A percentile compares a stretch with the other conserved stretches of the same genome.
phyloP scores from a whole-genome alignment of 2,113 vertebrate species.

The Aspidoscelis tigris region DNA sequence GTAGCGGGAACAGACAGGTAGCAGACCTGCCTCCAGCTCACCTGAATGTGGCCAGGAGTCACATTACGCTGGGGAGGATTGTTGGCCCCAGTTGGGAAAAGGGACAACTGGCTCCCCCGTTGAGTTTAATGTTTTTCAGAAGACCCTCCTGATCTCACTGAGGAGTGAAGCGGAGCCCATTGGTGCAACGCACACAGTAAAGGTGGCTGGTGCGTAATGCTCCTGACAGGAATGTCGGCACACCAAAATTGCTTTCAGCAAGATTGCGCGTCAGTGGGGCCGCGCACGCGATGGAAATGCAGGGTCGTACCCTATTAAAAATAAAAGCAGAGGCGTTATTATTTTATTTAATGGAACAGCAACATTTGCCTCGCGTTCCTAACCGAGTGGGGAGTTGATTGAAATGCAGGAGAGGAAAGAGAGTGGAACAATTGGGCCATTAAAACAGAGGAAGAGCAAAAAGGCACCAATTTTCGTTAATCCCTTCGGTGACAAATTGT shows the following conservation, averaged over 20 bases:
- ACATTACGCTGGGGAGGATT: conserved; percentile 54
- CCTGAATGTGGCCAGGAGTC: background rate
- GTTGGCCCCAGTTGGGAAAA: conserved; percentile 44
- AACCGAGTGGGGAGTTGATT: conserved; percentile 58
- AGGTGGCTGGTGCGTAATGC: conserved; percentile 41
- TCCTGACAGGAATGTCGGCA: conserved; percentile 49
- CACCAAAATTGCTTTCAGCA: conserved; percentile 51
- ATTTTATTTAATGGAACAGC: conserved; percentile 67
- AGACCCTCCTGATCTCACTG: conserved; percentile 49
- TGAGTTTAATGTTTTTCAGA: conserved; percentile 63
- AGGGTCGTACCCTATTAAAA: conserved; percentile 63
- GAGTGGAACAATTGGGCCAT: conserved; percentile 65
- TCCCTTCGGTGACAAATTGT: conserved; percentile 28
- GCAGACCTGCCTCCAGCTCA: background rate
- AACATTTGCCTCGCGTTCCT: background rate
- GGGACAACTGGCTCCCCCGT: conserved; percentile 57
- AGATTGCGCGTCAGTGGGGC: conserved; percentile 57
- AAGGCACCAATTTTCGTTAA: conserved; percentile 52
- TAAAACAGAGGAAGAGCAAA: conserved; percentile 45
- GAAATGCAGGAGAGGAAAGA: conserved; percentile 52
- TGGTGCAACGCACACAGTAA: conserved; percentile 37
- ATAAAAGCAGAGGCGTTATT: conserved; percentile 52
- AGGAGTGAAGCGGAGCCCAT: conserved; percentile 52
- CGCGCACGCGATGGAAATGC: conserved; percentile 38
- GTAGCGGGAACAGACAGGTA: background rate